These are phyloP conservation scores for Hybognathus amarus DNA, from an alignment of 2,797 vertebrate genomes.

Conservation along the genomic window DNA sequence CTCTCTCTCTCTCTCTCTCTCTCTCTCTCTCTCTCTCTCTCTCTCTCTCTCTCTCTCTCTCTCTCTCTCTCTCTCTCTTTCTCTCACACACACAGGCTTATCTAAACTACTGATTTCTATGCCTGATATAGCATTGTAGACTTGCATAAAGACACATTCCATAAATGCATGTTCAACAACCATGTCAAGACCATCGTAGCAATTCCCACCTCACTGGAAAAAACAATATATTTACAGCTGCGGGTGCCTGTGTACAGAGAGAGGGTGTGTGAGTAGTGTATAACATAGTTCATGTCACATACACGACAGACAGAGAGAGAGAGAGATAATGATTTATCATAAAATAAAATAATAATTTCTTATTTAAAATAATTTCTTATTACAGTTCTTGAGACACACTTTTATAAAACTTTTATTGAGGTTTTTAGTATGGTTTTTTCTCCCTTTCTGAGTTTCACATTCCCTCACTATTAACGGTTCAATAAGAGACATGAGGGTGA, in stretches of 20 bases:
- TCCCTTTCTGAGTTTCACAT: neutral
- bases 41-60: too few relatives aligned
- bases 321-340: too few relatives aligned
- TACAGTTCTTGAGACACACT: neutral
- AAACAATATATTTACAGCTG: constrained; percentile 33
- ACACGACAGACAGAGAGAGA: too few relatives aligned
- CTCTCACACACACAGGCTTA: constrained; percentile 2
- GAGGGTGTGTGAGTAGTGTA: neutral
- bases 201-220: constrained; percentile 37
- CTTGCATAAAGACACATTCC: constrained; percentile 30
- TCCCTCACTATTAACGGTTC: neutral
- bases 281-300: too few relatives aligned
- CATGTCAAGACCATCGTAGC: constrained; percentile 35
- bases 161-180: constrained; percentile 22
- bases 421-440: neutral
- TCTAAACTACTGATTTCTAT: constrained; percentile 40
- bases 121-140: constrained; percentile 29
- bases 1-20: neutral
- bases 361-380: neutral
- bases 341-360: too few relatives aligned
- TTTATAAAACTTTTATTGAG: neutral
- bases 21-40: neutral
- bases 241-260: neutral
- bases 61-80: too few relatives aligned
- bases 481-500: neutral